A percentile compares a stretch with the other conserved stretches of the same genome.
Conservation (phyloP, 2,113 vertebrate species). For the Bubo blakistoni region DNA sequence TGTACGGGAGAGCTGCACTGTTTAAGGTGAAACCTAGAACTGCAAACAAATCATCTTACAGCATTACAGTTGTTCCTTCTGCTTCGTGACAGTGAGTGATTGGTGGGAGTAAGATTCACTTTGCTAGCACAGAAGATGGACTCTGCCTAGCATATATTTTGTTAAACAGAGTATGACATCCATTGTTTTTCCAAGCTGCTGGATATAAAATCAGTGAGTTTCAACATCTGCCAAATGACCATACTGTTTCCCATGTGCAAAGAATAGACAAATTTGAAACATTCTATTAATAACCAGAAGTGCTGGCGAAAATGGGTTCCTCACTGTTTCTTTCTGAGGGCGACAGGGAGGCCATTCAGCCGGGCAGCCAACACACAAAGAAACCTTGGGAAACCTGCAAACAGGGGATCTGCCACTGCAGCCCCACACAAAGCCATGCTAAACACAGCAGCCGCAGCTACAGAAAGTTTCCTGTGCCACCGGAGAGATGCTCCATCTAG, state of each 20-base stretch:
- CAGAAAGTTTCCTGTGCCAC: background rate
- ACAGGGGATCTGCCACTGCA: background rate
- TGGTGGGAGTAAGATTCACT: conserved; percentile 50
- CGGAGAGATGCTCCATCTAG: background rate
- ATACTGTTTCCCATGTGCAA: conserved; percentile 53
- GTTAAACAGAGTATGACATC: conserved; percentile 22
- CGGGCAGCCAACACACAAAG: conserved; percentile 20
- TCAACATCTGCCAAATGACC: conserved; percentile 60
- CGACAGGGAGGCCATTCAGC: conserved; percentile 11
- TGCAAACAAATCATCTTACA: background rate
- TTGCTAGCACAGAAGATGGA: conserved; percentile 26
- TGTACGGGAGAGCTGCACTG: background rate
- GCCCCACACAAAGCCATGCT: background rate
- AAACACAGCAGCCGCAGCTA: background rate
- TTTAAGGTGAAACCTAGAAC: background rate
- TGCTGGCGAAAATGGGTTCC: conserved; percentile 12
- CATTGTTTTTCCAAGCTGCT: conserved; percentile 58
- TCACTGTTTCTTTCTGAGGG: conserved; percentile 29
- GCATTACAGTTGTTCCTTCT: background rate
- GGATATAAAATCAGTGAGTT: conserved; percentile 47
- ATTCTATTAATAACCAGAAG: conserved; percentile 56
- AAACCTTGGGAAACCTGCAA: conserved; percentile 38
- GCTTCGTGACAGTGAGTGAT: conserved; percentile 6
- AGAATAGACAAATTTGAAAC: conserved; percentile 56
- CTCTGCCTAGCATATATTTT: conserved; percentile 38